Evolutionary conservation across 2,888 invertebrate genomes (phyloP).

Genomic region (Leptinotarsa rubiginosa): DNA sequence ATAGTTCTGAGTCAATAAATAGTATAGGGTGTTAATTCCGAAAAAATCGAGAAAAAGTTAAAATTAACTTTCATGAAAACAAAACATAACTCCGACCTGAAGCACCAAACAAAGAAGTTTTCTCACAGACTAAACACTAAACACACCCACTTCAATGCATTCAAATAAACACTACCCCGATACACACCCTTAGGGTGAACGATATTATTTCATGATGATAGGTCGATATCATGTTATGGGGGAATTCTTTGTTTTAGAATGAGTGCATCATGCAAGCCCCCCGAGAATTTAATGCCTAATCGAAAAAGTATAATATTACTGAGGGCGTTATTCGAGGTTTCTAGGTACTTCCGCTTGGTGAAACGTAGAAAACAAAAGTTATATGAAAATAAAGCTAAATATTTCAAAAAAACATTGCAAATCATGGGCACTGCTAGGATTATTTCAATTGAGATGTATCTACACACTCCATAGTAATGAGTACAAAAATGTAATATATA

Average conservation of each 20-base stretch:
- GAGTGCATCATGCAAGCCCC: conserved; percentile 6
- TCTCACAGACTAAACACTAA: neutral
- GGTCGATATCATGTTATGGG: neutral
- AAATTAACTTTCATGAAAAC: too few relatives aligned
- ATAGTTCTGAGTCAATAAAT: too few relatives aligned
- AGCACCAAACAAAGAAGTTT: neutral
- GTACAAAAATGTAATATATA: too few relatives aligned
- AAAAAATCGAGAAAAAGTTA: too few relatives aligned
- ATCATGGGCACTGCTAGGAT: too few relatives aligned
- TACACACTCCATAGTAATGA: too few relatives aligned
- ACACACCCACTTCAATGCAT: conserved; percentile 10
- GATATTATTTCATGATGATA: conserved; percentile 6
- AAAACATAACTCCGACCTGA: neutral
- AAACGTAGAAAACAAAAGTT: neutral
- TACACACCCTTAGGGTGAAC: conserved; percentile 12
- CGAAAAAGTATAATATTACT: conserved; percentile 7
- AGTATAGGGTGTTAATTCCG: too few relatives aligned
- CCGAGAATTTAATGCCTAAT: neutral
- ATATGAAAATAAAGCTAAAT: too few relatives aligned
- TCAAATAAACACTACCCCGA: conserved; percentile 1
- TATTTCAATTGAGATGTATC: too few relatives aligned
- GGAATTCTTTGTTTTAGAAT: conserved; percentile 4
- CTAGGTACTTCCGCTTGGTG: neutral
- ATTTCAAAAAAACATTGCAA: too few relatives aligned
- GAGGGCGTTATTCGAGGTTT: neutral